phyloP scores from a whole-genome alignment of 2,888 invertebrate species.

The Drosophila picticornis region DNA sequence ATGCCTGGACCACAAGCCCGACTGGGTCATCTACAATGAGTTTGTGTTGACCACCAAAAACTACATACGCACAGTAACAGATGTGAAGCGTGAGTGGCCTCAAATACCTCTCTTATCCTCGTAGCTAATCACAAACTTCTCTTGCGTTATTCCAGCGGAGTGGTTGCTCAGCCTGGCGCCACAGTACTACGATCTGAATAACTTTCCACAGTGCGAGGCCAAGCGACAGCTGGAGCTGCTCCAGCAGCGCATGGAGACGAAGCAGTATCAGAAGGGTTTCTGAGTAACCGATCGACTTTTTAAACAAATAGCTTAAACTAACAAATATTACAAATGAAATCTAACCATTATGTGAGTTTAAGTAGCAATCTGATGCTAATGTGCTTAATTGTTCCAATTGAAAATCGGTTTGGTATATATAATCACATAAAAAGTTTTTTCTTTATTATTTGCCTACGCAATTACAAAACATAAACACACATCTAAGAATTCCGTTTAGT shows the following conservation, averaged over 20 bases:
- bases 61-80: slow-evolving; percentile 99
- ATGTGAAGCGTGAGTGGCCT: slow-evolving; percentile 95
- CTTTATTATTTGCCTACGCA: slow-evolving; percentile 41
- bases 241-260: slow-evolving; percentile 93
- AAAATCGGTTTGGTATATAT: slow-evolving; percentile 29
- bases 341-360: slow-evolving; percentile 26
- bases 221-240: slow-evolving; percentile 95
- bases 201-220: slow-evolving; percentile 99
- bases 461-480: slow-evolving; percentile 39
- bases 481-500: slow-evolving; percentile 60
- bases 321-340: slow-evolving; percentile 18
- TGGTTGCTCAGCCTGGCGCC: slow-evolving; percentile 98
- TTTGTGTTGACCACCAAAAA: slow-evolving; percentile 99
- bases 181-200: slow-evolving; percentile 98
- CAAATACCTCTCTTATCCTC: rapidly evolving
- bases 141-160: slow-evolving; percentile 88
- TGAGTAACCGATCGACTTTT: slow-evolving; percentile 83
- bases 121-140: background rate
- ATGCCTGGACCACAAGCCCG: slow-evolving; percentile 99
- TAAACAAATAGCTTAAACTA: slow-evolving; percentile 43
- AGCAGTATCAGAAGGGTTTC: slow-evolving; percentile 95
- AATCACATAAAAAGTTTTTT: slow-evolving; percentile 25
- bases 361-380: slow-evolving; percentile 25
- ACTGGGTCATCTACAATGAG: slow-evolving; percentile 99
- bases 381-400: slow-evolving; percentile 37